phyloP scores from a whole-genome alignment of 2,888 invertebrate genomes.

The Tenthredo livida region DNA sequence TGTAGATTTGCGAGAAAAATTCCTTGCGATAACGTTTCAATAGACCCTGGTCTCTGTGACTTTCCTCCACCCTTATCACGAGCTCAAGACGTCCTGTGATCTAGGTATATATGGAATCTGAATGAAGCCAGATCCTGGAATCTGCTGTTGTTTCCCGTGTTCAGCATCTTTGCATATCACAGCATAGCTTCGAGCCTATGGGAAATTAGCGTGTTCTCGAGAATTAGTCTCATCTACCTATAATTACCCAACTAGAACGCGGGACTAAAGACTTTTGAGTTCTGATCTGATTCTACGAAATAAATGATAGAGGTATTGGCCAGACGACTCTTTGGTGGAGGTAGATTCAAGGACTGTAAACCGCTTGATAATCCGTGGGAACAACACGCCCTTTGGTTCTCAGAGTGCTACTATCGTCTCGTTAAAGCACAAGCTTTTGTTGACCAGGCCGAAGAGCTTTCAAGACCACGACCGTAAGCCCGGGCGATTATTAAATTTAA shows the following conservation, averaged over 20 bases:
- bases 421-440: not conserved
- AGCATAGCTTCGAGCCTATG: not conserved
- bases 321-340: not conserved
- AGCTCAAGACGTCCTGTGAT: not conserved
- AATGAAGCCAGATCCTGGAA: not conserved
- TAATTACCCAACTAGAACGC: not conserved
- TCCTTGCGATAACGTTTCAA: not conserved
- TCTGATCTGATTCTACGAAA: not conserved
- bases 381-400: not conserved
- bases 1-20: not conserved
- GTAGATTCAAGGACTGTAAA: not conserved
- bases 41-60: not conserved
- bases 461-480: not conserved
- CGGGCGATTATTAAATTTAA: not conserved
- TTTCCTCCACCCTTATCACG: not conserved
- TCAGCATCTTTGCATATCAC: not conserved
- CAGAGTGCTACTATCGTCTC: not conserved
- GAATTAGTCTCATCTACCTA: not conserved
- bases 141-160: not conserved
- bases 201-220: not conserved
- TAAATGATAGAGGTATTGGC: not conserved
- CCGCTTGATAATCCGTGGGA: not conserved
- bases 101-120: not conserved
- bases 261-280: not conserved
- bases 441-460: not conserved